phyloP scores from a whole-genome alignment of 2,888 invertebrate genomes.

The Podotricha telesiphe region DNA sequence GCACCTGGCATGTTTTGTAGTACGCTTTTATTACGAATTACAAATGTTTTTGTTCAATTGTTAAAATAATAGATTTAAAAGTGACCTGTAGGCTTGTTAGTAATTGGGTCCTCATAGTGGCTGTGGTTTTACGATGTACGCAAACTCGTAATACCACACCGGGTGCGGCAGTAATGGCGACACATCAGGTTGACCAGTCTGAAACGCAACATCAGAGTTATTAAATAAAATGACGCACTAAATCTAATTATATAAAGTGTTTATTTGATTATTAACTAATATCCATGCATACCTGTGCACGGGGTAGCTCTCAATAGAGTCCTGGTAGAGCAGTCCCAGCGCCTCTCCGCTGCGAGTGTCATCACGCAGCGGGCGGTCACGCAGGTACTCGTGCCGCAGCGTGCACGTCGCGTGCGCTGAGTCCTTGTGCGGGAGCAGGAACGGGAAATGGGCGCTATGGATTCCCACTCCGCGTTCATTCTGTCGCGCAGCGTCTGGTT shows the following conservation, averaged over 20 bases:
- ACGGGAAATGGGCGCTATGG: constrained; percentile 86
- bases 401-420: not conserved
- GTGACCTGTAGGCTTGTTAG: constrained; percentile 57
- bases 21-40: not conserved
- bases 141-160: constrained; percentile 61
- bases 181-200: constrained; percentile 62
- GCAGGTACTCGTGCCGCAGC: constrained; percentile 57
- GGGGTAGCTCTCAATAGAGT: constrained; percentile 47
- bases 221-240: too few species aligned
- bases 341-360: constrained; percentile 36
- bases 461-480: constrained; percentile 85
- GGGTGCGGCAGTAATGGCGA: constrained; percentile 53
- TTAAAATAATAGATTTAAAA: not conserved
- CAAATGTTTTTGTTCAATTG: too few species aligned
- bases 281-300: constrained; percentile 45
- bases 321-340: constrained; percentile 47
- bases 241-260: too few species aligned
- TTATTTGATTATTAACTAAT: too few species aligned
- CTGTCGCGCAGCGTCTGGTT: constrained; percentile 80
- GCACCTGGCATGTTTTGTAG: constrained; percentile 56
- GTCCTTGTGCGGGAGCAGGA: constrained; percentile 83
- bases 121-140: constrained; percentile 63
- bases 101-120: constrained; percentile 60
- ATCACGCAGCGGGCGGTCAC: constrained; percentile 49
- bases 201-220: not conserved